phyloP scores from a whole-genome alignment of 2,888 invertebrate genomes.

The Agonopterix subpropinquella region DNA sequence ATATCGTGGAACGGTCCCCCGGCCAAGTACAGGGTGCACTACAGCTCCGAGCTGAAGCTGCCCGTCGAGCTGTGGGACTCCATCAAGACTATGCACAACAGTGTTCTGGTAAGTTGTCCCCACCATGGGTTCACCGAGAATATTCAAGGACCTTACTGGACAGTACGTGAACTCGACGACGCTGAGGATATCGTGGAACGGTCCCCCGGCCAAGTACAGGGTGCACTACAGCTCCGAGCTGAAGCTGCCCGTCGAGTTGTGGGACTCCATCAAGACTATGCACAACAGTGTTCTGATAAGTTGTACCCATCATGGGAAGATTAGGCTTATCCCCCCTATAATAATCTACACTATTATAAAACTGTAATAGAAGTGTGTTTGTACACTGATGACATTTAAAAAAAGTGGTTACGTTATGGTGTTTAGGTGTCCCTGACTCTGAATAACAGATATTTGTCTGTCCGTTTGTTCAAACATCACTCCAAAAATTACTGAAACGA shows the following conservation, averaged over 20 bases:
- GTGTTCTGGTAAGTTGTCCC: slow-evolving; percentile 34
- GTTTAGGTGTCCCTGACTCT: no score
- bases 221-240: slow-evolving; percentile 64
- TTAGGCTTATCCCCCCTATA: no score
- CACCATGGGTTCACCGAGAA: background rate
- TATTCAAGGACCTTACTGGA: slow-evolving; percentile 24
- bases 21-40: slow-evolving; percentile 61
- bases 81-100: slow-evolving; percentile 37
- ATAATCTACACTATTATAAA: no score
- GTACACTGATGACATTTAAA: no score
- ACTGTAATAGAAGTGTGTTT: no score
- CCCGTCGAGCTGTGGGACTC: slow-evolving; percentile 61
- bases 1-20: slow-evolving; percentile 44
- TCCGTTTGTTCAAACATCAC: no score
- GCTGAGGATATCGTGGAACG: slow-evolving; percentile 43
- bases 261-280: slow-evolving; percentile 44
- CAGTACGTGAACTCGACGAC: slow-evolving; percentile 36
- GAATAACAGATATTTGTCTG: no score
- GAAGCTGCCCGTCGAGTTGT: slow-evolving; percentile 50
- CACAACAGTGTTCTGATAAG: slow-evolving; percentile 46
- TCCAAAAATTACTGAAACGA: no score
- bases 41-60: slow-evolving; percentile 51
- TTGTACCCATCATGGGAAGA: slow-evolving; percentile 4
- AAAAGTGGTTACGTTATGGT: no score
- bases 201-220: slow-evolving; percentile 46